Conservation (phyloP, 2,888 invertebrate genomes). For the Cerceris ruficornis region DNA sequence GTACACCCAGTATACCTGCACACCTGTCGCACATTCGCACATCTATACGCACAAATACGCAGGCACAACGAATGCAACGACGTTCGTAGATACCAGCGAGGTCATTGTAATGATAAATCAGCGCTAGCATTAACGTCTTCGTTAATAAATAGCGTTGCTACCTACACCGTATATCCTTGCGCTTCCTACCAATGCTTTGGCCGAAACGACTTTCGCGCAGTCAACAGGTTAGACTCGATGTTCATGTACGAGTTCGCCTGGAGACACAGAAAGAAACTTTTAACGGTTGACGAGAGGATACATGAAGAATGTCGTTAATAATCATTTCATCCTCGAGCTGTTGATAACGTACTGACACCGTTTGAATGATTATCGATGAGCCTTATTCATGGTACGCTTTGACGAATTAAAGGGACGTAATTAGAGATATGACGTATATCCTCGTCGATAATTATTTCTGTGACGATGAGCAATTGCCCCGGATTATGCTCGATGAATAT, state of each 20-base stretch:
- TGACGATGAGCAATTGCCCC: too few relatives aligned
- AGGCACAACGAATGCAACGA: not conserved
- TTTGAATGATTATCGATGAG: slow-evolving; percentile 10
- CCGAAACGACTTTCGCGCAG: slow-evolving; percentile 17
- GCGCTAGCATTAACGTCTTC: slow-evolving; percentile 59
- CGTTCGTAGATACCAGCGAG: not conserved
- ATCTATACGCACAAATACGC: not conserved
- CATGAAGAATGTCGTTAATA: slow-evolving; percentile 22
- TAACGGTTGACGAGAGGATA: slow-evolving; percentile 21
- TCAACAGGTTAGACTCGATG: not conserved
- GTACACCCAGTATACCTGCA: not conserved
- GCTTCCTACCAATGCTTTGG: slow-evolving; percentile 1
- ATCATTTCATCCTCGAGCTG: slow-evolving; percentile 4
- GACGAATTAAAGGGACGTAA: not conserved
- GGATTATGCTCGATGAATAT: too few relatives aligned
- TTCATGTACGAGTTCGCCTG: slow-evolving; percentile 1
- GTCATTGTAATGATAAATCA: slow-evolving; percentile 65
- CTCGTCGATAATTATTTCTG: too few relatives aligned
- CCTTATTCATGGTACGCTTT: not conserved
- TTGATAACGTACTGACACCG: slow-evolving; percentile 8
- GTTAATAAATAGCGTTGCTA: slow-evolving; percentile 62
- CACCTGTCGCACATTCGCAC: slow-evolving; percentile 2
- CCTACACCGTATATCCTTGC: slow-evolving; percentile 26
- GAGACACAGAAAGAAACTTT: slow-evolving; percentile 16
- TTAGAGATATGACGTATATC: too few relatives aligned